Percentiles rank a stretch among this genome's conserved stretches.
Conservation (phyloP, 2,888 invertebrate species). For the Acanthosepion esculentum region DNA sequence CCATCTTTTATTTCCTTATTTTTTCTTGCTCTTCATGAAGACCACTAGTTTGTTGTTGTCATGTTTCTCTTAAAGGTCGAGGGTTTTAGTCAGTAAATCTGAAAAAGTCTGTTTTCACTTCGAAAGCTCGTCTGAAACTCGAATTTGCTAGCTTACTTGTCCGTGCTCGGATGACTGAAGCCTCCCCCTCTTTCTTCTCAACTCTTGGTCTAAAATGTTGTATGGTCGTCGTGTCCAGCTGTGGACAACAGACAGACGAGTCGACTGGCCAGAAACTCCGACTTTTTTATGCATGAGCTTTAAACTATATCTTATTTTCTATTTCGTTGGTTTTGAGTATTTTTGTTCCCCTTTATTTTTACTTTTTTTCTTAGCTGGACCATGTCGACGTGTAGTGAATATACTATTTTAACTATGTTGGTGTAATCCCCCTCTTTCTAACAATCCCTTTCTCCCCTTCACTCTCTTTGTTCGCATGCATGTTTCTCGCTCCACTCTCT, state of each 20-base stretch:
- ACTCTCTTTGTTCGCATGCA: no score
- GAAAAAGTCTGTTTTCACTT: not conserved
- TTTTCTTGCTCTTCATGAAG: not conserved
- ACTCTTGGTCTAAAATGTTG: slow-evolving; percentile 20
- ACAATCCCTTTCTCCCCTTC: not conserved
- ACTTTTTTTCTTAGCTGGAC: no score
- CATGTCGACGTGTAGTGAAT: no score
- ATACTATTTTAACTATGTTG: no score
- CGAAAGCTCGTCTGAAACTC: not conserved
- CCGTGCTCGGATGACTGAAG: not conserved
- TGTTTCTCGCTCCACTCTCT: not conserved
- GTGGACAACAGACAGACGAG: not conserved
- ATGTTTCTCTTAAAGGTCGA: not conserved
- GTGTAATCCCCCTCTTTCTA: no score
- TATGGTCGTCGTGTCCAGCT: slow-evolving; percentile 33
- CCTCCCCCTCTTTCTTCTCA: slow-evolving; percentile 33
- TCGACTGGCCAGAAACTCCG: not conserved
- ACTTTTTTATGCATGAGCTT: not conserved
- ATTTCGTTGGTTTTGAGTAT: not conserved
- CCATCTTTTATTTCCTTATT: not conserved
- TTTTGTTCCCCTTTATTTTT: not conserved
- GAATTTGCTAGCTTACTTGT: not conserved
- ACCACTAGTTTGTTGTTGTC: not conserved
- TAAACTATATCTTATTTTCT: not conserved
- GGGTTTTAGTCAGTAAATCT: not conserved